Evolutionary conservation across 2,113 vertebrate genomes (phyloP).

Genomic region (Anguilla japonica): DNA sequence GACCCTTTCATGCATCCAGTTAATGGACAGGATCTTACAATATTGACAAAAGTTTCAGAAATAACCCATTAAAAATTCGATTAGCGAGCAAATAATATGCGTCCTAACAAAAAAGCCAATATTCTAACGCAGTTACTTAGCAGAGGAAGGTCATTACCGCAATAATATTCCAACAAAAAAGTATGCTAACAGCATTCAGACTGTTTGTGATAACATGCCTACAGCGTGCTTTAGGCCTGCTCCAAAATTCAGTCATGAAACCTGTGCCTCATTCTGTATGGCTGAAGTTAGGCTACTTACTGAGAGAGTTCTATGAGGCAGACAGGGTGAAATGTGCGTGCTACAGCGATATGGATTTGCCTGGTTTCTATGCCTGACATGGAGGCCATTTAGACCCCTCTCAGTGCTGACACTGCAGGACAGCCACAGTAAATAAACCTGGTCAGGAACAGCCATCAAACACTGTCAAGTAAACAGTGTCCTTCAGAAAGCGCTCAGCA

Average conservation of each 20-base stretch:
- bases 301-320: neutral
- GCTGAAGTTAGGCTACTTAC: neutral
- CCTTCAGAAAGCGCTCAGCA: neutral
- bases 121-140: neutral
- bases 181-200: neutral
- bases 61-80: neutral
- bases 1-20: neutral
- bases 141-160: neutral
- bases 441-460: neutral
- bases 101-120: neutral
- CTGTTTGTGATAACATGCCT: neutral
- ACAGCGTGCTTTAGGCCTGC: neutral
- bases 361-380: neutral
- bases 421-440: neutral
- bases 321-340: neutral
- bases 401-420: neutral
- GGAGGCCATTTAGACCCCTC: neutral
- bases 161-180: neutral
- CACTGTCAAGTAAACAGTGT: neutral
- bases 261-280: neutral
- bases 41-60: neutral
- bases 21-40: neutral
- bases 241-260: neutral
- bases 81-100: neutral
- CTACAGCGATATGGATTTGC: neutral